phyloP scores from a whole-genome alignment of 2,113 vertebrate species.

The Choloepus hoffmanni region DNA sequence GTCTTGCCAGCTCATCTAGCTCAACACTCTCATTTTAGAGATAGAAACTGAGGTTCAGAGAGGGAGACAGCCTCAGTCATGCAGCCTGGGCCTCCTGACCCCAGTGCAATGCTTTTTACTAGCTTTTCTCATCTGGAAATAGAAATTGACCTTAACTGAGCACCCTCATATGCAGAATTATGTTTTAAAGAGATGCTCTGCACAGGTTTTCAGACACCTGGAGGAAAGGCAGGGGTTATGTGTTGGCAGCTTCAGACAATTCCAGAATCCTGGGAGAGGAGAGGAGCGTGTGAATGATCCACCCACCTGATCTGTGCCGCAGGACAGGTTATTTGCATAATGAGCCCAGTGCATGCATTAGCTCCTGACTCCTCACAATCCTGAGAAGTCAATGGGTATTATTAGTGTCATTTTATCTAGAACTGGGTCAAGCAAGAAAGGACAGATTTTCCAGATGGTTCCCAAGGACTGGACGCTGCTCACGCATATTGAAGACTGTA shows the following conservation, averaged over 20 bases:
- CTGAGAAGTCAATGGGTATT: conserved; percentile 5
- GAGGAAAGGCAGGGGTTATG: not conserved
- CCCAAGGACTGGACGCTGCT: not conserved
- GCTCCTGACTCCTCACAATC: not conserved
- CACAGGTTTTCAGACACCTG: not conserved
- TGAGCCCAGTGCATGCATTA: not conserved
- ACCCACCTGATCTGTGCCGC: accelerated
- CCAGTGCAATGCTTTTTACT: not conserved
- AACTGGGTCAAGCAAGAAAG: conserved; percentile 50
- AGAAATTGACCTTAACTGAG: not conserved
- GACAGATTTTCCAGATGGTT: not conserved
- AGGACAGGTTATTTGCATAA: conserved; percentile 23
- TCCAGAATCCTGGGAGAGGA: not conserved
- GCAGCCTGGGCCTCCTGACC: not conserved
- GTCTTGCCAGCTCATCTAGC: not conserved
- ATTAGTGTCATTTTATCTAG: conserved; percentile 12
- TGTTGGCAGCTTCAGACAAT: not conserved
- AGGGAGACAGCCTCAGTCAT: not conserved
- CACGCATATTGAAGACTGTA: not conserved
- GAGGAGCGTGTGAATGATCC: not conserved
- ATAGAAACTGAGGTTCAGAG: not conserved
- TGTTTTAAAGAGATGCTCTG: not conserved
- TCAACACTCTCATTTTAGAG: not conserved
- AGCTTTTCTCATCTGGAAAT: not conserved
- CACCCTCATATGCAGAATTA: not conserved